Conservation (phyloP, 2,888 invertebrate species). For the Cerastoderma edule region DNA sequence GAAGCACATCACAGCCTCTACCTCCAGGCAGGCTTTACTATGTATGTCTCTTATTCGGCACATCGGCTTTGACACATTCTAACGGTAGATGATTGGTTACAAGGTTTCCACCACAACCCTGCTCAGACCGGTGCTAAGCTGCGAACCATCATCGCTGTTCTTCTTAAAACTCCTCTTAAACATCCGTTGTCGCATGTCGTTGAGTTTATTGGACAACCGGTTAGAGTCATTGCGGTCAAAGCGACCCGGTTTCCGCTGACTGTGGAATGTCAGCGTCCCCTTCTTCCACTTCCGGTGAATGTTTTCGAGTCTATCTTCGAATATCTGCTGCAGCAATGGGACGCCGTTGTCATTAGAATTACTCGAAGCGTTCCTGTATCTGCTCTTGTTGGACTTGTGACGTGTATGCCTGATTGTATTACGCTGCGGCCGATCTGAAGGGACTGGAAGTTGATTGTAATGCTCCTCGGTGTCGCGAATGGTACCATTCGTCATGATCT, state of each 20-base stretch:
- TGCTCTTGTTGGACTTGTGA: constrained; percentile 34
- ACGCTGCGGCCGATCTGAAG: constrained; percentile 27
- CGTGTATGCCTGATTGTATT: constrained; percentile 37
- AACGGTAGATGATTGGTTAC: constrained; percentile 12
- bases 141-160: constrained; percentile 36
- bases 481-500: constrained; percentile 37
- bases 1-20: too few relatives aligned
- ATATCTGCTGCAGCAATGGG: constrained; percentile 74
- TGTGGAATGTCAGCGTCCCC: constrained; percentile 61
- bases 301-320: constrained; percentile 74
- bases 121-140: background rate
- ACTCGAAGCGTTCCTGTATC: constrained; percentile 46
- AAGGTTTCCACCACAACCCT: constrained; percentile 57
- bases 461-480: constrained; percentile 42
- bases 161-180: constrained; percentile 70
- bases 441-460: constrained; percentile 55
- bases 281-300: constrained; percentile 73
- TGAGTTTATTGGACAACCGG: constrained; percentile 59
- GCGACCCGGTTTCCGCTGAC: constrained; percentile 37
- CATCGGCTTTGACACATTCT: background rate
- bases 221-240: constrained; percentile 64
- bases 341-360: constrained; percentile 63
- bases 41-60: background rate
- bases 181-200: constrained; percentile 69
- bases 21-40: too few relatives aligned